Base-by-base conservation (phyloP, 1,140 invertebrate species). In the Tribolium castaneum region DNA sequence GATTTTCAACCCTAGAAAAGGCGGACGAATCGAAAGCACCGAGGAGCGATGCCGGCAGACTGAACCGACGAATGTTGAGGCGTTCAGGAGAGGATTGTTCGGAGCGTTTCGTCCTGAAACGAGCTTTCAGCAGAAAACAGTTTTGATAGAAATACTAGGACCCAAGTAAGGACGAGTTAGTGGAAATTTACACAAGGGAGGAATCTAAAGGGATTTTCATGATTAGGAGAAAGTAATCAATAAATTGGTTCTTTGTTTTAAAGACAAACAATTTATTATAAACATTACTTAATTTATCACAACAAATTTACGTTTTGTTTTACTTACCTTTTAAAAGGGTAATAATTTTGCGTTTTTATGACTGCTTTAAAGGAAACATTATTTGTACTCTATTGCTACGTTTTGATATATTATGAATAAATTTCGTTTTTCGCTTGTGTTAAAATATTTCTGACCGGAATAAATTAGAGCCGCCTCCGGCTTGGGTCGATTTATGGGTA, bases 111-210 rank as follows among this genome's bases (percentile, higher is more conserved):
- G 35, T 71, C 45, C 35, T 45, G 45, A 45, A 50, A 71, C 66
- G 66, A 71, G 19, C 25, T 45, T 50, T 71, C 66, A 71, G 66
- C 9, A 50, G 66, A 71, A 71, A 71, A 34, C 66, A 71, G 66
- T 71, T 71, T 71, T 71, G 66, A 71, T 25, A 10, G 10, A 59
- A 59, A 34, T 19, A 30, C 30, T 14, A 25, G 9, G 6, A 59
- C 19, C 4, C 0, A 6, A 59, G 22, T 59, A 25, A 59, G 16
- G 54, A 45, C 39, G 39, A 45, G 7, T 10, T 9, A 3, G 7
- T 9, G 39, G 39, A 45, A 45, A 45, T 45, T 45, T 10, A 45
- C 39, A 45, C n/a, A 45, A 45, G 39, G 35, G 39, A 45, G 39
- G 39, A 45, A 45, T 45, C 4, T n/a, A n/a, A 39, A 10, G 9